Conservation (phyloP, 2,797 vertebrate species). For the Urophycis tenuis region DNA sequence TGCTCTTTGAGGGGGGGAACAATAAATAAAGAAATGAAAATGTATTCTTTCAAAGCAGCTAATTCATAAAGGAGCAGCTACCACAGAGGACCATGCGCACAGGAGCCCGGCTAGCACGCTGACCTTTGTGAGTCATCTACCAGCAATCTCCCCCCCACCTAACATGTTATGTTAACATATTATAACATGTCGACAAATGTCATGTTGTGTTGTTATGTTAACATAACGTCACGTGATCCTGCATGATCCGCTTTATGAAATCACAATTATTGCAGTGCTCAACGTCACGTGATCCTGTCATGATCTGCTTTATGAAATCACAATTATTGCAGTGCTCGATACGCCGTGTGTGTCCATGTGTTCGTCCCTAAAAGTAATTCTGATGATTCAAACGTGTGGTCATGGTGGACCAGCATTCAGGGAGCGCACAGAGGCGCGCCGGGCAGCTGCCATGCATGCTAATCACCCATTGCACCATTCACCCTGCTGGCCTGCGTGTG, state of each 20-base stretch:
- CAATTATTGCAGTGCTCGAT: no score
- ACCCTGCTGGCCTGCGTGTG: background rate
- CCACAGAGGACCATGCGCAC: background rate
- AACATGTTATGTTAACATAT: background rate
- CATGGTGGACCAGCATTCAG: background rate
- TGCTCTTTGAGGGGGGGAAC: background rate
- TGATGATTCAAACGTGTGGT: no score
- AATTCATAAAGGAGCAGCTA: background rate
- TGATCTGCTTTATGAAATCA: no score
- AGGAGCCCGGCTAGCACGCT: background rate
- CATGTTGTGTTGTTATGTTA: background rate
- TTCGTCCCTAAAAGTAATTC: no score
- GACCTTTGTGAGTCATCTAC: background rate
- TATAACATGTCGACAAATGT: no score
- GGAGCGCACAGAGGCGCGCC: background rate
- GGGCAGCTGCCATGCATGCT: background rate
- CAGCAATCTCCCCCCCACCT: background rate
- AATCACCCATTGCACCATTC: slow-evolving; percentile 5
- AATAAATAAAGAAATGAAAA: background rate
- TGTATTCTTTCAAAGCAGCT: no score
- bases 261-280: no score
- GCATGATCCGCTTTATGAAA: no score
- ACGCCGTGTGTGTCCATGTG: no score
- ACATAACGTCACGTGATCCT: background rate
- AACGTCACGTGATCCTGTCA: no score